Evolutionary conservation across 1,140 invertebrate genomes (phyloP), one percentile per base, ranked within the genome.

Genomic region (Choristoneura fumiferana): DNA sequence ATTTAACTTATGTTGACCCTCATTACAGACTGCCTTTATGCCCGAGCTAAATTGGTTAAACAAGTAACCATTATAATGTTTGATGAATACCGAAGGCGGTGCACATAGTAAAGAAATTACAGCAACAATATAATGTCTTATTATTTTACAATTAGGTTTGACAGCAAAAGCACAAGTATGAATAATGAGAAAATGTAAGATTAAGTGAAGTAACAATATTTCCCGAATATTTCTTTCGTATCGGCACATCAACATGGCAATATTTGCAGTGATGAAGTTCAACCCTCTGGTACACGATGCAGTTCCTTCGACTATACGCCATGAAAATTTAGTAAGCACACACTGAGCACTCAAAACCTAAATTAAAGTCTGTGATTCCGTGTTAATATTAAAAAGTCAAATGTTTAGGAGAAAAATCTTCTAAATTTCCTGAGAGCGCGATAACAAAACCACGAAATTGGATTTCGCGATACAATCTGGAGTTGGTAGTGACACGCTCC

Each of bases 391-490:
- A 40, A 52, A 52, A 71, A 67, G 63, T 67, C 59, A 73, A 73
- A 68, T 69, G 66, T 71, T 75, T 75, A 78, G 69, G 63, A 76
- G 74, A 82, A 83, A 82, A 78, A 83, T 79, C 73, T 77, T 69
- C 63, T 70, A 74, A 79, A 85, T 85, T 84, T 81, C 76, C 79
- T 67, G 68, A 56, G 65, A 65, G 62, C 54, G 71, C 80, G 82
- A 87, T 84, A 87, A 80, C 76, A 79, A 86, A 85, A 84, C 85
- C 81, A 80, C 83, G 78, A 86, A 88, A 88, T 88, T 88, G 85
- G 85, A 86, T 88, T 88, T 81, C 57, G 68, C 79, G 85, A 88
- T 88, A 82, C 78, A 82, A 88, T 88, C 85, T 83, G 45, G 15
- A 58, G 68, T 76, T 88, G 85, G 60, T 81, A 72, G 78, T 84